A percentile compares a stretch with the other conserved stretches of the same genome.
Evolutionary conservation across 2,888 invertebrate species (phyloP).

Genomic region (Lymantria dispar): DNA sequence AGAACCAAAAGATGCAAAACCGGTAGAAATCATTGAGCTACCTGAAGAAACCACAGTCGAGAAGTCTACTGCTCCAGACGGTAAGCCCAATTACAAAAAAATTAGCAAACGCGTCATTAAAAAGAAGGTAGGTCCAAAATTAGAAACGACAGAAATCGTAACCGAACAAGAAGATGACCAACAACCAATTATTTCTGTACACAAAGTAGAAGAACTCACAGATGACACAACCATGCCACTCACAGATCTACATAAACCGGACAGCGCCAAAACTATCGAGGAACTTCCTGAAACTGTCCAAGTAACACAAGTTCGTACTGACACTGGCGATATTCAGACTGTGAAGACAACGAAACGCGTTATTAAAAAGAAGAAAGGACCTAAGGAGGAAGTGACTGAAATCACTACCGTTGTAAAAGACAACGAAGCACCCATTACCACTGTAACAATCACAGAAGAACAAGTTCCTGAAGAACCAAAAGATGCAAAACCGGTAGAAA

Average conservation of each 20-base stretch:
- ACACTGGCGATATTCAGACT: constrained; percentile 15
- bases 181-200: constrained; percentile 4
- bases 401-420: constrained; percentile 22
- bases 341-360: constrained; percentile 31
- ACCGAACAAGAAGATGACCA: constrained; percentile 22
- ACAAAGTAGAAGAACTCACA: constrained; percentile 8
- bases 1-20: constrained; percentile 57
- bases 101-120: constrained; percentile 19
- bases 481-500: constrained; percentile 17
- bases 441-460: constrained; percentile 15
- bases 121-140: constrained; percentile 20
- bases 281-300: constrained; percentile 7
- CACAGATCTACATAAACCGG: neutral
- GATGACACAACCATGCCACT: constrained; percentile 8
- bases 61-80: constrained; percentile 46
- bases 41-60: constrained; percentile 33
- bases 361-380: constrained; percentile 30
- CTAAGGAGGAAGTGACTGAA: constrained; percentile 21
- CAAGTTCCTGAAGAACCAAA: neutral
- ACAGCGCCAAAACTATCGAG: constrained; percentile 29
- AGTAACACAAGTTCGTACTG: constrained; percentile 4
- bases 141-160: constrained; percentile 28
- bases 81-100: constrained; percentile 45
- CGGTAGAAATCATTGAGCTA: constrained; percentile 56
- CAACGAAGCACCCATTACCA: constrained; percentile 28